Conservation (phyloP, 2,113 vertebrate species). For the Pangasianodon hypophthalmus region DNA sequence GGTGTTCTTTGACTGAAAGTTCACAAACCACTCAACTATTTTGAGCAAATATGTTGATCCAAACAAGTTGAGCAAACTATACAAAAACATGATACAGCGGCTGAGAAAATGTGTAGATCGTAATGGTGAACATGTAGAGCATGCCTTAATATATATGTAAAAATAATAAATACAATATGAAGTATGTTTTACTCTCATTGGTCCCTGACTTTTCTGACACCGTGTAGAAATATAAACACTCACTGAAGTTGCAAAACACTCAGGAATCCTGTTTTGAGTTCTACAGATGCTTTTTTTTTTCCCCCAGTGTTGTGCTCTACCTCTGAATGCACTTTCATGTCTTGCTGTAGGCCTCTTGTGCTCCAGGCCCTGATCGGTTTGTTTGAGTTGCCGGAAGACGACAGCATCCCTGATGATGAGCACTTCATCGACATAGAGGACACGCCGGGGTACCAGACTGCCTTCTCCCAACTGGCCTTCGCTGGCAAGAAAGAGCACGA, state of each 20-base stretch:
- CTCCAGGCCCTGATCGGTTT: slow-evolving; percentile 95
- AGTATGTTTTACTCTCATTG: not conserved
- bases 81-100: not conserved
- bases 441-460: slow-evolving; percentile 95
- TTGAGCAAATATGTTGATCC: not conserved
- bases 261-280: not conserved
- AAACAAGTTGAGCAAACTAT: not conserved
- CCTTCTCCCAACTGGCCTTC: slow-evolving; percentile 95
- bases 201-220: not conserved
- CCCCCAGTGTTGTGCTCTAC: not conserved
- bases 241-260: not conserved
- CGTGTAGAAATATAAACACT: too few relatives aligned
- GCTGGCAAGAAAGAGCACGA: slow-evolving; percentile 95
- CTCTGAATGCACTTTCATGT: not conserved
- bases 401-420: slow-evolving; percentile 95
- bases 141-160: too few relatives aligned
- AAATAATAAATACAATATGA: not conserved
- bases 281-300: not conserved
- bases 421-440: slow-evolving; percentile 99
- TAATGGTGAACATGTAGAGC: not conserved
- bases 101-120: not conserved
- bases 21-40: not conserved
- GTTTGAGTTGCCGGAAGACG: slow-evolving; percentile 95
- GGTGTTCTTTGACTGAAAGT: not conserved
- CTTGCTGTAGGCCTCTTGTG: slow-evolving; percentile 81